phyloP scores from a whole-genome alignment of 2,113 vertebrate species.

The Podarcis raffonei region DNA sequence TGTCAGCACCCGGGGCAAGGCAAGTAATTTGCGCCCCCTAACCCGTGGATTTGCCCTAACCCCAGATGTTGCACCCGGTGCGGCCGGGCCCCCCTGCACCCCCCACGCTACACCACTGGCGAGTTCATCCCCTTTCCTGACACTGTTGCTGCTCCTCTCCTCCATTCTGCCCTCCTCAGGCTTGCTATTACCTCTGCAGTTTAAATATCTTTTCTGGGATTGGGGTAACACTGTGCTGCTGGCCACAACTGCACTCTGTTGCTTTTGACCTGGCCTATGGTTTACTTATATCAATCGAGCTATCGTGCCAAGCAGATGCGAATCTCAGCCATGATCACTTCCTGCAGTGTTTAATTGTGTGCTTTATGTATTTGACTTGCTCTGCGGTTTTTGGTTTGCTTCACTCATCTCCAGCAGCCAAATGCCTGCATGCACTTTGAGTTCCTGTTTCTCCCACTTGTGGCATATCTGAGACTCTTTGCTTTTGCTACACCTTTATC shows the following conservation, averaged over 20 bases:
- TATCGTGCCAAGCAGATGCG: neutral
- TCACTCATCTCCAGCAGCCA: neutral
- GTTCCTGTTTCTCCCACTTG: neutral
- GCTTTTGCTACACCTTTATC: neutral
- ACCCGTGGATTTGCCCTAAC: too few relatives aligned
- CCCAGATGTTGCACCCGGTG: too few relatives aligned
- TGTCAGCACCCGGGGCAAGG: too few relatives aligned
- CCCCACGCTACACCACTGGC: too few relatives aligned
- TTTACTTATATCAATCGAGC: neutral
- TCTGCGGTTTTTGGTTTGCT: neutral
- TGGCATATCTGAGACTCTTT: neutral
- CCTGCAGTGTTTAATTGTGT: neutral
- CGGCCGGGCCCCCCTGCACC: too few relatives aligned
- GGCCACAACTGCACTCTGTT: neutral
- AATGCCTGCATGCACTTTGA: neutral
- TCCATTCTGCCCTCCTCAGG: neutral
- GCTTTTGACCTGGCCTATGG: too few relatives aligned
- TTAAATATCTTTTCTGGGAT: neutral
- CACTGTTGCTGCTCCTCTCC: neutral
- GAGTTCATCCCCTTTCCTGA: neutral
- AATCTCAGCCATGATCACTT: neutral
- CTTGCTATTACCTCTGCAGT: neutral
- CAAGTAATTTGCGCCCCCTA: too few relatives aligned
- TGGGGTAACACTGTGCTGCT: neutral
- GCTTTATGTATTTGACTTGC: neutral